A percentile compares a stretch with the other conserved stretches of the same genome.
Evolutionary conservation across 2,888 invertebrate genomes (phyloP).

Genomic region (Alloscopus bannaensis): DNA sequence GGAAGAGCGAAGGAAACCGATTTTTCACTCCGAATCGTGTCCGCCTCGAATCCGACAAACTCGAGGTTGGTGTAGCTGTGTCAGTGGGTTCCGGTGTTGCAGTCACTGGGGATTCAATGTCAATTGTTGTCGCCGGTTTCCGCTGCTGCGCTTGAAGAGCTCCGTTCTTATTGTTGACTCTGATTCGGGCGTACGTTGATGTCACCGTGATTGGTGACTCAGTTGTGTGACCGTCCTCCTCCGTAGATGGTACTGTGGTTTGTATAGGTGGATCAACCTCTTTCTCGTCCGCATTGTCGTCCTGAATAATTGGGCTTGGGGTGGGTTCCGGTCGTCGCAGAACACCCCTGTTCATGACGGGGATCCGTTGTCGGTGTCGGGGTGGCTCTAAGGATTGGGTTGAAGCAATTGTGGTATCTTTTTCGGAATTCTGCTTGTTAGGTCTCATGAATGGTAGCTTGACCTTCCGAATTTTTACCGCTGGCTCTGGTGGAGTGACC

Average conservation of each 20-base stretch:
- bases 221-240: slow-evolving; percentile 26
- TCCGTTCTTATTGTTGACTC: slow-evolving; percentile 32
- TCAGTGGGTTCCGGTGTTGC: neutral
- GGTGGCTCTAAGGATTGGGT: too few relatives aligned
- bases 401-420: too few relatives aligned
- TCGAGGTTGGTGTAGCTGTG: neutral
- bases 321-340: neutral
- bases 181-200: slow-evolving; percentile 49
- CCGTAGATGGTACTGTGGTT: neutral
- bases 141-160: neutral
- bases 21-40: slow-evolving; percentile 27
- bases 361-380: neutral
- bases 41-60: neutral
- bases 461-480: too few relatives aligned
- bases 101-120: neutral
- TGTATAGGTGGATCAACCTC: neutral
- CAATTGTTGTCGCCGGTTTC: neutral
- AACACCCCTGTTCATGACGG: slow-evolving; percentile 17
- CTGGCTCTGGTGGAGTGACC: too few relatives aligned
- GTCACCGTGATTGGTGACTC: slow-evolving; percentile 54
- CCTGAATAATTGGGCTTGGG: too few relatives aligned
- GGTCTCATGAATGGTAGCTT: too few relatives aligned
- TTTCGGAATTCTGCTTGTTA: too few relatives aligned
- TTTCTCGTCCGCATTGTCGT: neutral
- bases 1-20: slow-evolving; percentile 3